These are phyloP conservation scores for Dolichoris vasculosae DNA, from an alignment of 1,140 invertebrate species.

Conservation along the genomic window DNA sequence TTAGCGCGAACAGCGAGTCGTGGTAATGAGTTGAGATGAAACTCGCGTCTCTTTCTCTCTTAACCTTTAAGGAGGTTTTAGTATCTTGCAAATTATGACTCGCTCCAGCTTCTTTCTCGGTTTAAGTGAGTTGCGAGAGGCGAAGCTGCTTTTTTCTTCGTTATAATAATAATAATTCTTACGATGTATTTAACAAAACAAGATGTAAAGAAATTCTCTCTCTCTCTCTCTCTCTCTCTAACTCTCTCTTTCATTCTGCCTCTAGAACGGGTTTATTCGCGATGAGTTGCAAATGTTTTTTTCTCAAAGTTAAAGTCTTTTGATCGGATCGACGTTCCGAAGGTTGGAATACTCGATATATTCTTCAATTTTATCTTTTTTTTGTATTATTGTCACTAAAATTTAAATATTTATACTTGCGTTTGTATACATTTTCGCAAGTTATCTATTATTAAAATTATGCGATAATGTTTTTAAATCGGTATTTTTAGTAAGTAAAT, in stretches of 20 bases:
- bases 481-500: too few species aligned
- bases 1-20: neutral
- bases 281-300: neutral
- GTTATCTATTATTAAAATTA: too few species aligned
- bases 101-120: neutral
- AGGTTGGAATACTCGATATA: too few species aligned
- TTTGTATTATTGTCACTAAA: too few species aligned
- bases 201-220: neutral
- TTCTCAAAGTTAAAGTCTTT: neutral
- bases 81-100: constrained; percentile 1
- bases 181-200: neutral
- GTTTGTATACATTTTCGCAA: too few species aligned
- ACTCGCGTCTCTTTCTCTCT: constrained; percentile 36
- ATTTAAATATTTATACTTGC: too few species aligned
- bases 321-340: too few species aligned
- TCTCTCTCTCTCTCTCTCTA: neutral
- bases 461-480: too few species aligned
- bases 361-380: too few species aligned
- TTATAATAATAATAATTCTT: neutral
- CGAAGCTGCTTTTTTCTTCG: neutral
- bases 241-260: neutral
- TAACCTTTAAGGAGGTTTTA: constrained; percentile 21
- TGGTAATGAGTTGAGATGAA: constrained; percentile 62
- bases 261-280: neutral
- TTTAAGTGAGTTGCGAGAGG: neutral